Conservation (phyloP, 1,140 invertebrate genomes). For the Drosophila miranda region DNA sequence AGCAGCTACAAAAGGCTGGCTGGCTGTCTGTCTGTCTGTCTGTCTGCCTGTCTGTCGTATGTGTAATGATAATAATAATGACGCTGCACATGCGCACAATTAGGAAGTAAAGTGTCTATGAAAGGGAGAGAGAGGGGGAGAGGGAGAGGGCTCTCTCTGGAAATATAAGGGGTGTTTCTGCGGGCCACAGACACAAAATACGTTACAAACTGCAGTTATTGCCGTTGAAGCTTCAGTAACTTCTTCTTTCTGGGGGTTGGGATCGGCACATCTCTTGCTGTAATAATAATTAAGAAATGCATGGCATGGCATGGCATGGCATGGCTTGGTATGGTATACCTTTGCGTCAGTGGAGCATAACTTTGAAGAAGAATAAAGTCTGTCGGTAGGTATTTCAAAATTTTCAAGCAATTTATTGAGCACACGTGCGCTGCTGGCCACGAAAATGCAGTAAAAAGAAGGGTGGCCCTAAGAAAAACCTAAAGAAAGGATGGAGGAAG, state of each 20-base stretch:
- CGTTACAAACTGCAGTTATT: constrained; percentile 70
- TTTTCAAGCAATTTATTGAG: constrained; percentile 55
- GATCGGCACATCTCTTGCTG: constrained; percentile 34
- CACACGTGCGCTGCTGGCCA: constrained; percentile 53
- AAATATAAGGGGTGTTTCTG: constrained; percentile 39
- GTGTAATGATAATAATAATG: constrained; percentile 76
- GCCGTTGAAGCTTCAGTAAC: constrained; percentile 63
- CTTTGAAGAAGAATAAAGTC: constrained; percentile 37
- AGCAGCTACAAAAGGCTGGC: too few relatives aligned
- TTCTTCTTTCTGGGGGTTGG: constrained; percentile 36
- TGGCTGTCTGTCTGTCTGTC: too few relatives aligned
- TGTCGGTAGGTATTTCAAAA: constrained; percentile 54
- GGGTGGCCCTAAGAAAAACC: too few relatives aligned
- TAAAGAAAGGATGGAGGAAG: too few relatives aligned
- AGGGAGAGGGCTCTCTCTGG: neutral
- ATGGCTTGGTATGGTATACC: constrained; percentile 36
- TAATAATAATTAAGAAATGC: constrained; percentile 77
- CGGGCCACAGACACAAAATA: constrained; percentile 68
- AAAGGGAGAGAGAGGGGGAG: constrained; percentile 15
- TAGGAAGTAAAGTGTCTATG: constrained; percentile 67
- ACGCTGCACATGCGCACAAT: constrained; percentile 79
- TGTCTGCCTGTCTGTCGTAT: constrained; percentile 10
- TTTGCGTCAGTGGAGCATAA: constrained; percentile 67
- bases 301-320: constrained; percentile 56
- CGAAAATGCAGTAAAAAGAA: neutral